Percentiles rank a stretch among this genome's conserved stretches.
phyloP scores from a whole-genome alignment of 2,888 invertebrate species.

The Lasioglossum leucozonium region DNA sequence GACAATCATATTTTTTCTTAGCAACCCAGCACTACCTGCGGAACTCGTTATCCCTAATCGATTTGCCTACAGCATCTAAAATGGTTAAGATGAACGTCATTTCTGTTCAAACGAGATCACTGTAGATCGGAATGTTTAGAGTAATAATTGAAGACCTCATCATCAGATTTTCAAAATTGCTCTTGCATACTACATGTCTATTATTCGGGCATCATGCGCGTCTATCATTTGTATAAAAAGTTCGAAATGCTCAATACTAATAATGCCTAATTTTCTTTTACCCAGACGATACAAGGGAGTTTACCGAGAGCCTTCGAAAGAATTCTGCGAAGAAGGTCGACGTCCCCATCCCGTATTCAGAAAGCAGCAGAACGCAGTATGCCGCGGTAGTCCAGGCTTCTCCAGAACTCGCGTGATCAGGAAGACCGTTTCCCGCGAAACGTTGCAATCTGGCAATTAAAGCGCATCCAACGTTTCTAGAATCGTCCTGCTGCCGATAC shows the following conservation, averaged over 20 bases:
- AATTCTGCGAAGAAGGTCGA: neutral
- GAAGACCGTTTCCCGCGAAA: neutral
- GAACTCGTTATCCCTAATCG: neutral
- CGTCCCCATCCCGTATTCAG: neutral
- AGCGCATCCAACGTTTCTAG: slow-evolving; percentile 28
- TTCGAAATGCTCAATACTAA: neutral
- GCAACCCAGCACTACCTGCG: neutral
- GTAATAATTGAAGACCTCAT: neutral
- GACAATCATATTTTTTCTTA: neutral
- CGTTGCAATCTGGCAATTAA: slow-evolving; percentile 29
- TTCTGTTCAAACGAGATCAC: neutral
- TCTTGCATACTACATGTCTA: no score
- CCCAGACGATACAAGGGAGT: neutral
- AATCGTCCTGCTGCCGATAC: slow-evolving; percentile 1
- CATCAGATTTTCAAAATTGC: no score
- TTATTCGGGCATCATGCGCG: neutral
- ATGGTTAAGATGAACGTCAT: neutral
- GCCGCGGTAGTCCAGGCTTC: neutral
- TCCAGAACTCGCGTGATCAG: neutral
- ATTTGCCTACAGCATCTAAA: no score
- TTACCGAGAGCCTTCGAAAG: neutral
- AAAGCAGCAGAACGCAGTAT: neutral
- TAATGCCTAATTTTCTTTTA: neutral
- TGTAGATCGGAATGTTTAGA: neutral
- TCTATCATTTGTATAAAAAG: neutral